phyloP scores from a whole-genome alignment of 2,888 invertebrate genomes.

The Synanthedon andrenaeformis region DNA sequence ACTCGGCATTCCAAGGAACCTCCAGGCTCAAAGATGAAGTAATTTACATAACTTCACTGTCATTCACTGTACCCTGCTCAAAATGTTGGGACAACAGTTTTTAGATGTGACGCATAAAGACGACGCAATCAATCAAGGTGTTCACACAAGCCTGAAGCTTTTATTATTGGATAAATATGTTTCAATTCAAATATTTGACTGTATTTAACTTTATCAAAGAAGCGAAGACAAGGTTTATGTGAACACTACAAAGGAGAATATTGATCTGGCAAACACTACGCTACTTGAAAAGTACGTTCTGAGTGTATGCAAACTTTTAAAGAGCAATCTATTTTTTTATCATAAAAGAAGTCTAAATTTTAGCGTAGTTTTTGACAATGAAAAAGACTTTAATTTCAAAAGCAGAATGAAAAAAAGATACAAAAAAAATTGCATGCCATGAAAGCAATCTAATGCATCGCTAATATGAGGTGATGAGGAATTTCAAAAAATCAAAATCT shows the following conservation, averaged over 20 bases:
- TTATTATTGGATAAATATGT: constrained; percentile 44
- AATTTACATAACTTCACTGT: too few species aligned
- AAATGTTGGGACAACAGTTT: too few species aligned
- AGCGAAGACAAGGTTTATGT: constrained; percentile 16
- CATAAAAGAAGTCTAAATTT: background rate
- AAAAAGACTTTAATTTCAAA: background rate
- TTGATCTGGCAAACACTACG: background rate
- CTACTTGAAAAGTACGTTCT: background rate
- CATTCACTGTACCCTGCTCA: too few species aligned
- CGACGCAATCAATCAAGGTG: constrained; percentile 43
- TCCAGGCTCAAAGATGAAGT: too few species aligned
- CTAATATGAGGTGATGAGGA: too few species aligned
- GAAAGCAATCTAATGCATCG: too few species aligned
- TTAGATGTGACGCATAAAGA: constrained; percentile 10
- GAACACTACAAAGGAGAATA: constrained; percentile 17
- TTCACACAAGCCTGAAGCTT: constrained; percentile 43
- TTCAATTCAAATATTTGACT: constrained; percentile 24
- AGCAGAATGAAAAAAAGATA: too few species aligned
- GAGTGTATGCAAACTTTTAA: too few species aligned
- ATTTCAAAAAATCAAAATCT: too few species aligned
- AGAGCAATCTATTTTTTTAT: too few species aligned
- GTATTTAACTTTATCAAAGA: constrained; percentile 6
- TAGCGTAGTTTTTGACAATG: background rate
- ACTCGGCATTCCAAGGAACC: too few species aligned
- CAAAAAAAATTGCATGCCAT: too few species aligned